Evolutionary conservation across 2,113 vertebrate species (phyloP).

Genomic region (Panthera uncia): DNA sequence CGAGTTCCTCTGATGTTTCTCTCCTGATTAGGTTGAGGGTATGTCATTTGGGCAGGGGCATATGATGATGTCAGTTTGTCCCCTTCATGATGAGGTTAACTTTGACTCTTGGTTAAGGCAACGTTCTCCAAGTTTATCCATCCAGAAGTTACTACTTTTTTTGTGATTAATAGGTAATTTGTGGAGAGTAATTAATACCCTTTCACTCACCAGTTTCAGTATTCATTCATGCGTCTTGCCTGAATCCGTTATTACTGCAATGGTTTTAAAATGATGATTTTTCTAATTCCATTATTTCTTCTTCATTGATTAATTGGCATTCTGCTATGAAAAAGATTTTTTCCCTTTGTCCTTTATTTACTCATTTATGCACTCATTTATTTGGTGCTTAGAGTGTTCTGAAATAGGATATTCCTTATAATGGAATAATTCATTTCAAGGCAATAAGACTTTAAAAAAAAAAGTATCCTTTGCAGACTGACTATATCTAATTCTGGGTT

Average conservation of each 20-base stretch:
- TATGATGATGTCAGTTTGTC: not conserved
- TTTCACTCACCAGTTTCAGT: not conserved
- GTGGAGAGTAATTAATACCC: not conserved
- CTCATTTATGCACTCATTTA: not conserved
- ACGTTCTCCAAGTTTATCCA: not conserved
- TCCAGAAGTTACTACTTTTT: not conserved
- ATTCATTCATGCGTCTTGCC: slow-evolving; percentile 9
- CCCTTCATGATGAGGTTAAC: not conserved
- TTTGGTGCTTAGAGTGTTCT: slow-evolving; percentile 23
- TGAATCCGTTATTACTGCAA: not conserved
- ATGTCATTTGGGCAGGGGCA: not conserved
- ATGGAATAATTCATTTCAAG: slow-evolving; percentile 24
- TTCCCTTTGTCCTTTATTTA: slow-evolving; percentile 27
- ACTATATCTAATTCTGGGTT: not conserved
- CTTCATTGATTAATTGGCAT: slow-evolving; percentile 2
- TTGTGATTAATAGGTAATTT: not conserved
- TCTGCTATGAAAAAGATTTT: not conserved
- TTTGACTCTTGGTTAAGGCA: not conserved
- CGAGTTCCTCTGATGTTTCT: not conserved
- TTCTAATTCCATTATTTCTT: slow-evolving; percentile 17
- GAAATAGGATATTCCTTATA: slow-evolving; percentile 13
- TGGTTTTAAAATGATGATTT: slow-evolving; percentile 37
- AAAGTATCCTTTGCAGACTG: not conserved
- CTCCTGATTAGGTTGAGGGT: not conserved
- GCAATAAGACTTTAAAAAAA: not conserved